These are phyloP conservation scores for Notiomystis cincta DNA, from an alignment of 2,113 vertebrate genomes.

Conservation along the genomic window DNA sequence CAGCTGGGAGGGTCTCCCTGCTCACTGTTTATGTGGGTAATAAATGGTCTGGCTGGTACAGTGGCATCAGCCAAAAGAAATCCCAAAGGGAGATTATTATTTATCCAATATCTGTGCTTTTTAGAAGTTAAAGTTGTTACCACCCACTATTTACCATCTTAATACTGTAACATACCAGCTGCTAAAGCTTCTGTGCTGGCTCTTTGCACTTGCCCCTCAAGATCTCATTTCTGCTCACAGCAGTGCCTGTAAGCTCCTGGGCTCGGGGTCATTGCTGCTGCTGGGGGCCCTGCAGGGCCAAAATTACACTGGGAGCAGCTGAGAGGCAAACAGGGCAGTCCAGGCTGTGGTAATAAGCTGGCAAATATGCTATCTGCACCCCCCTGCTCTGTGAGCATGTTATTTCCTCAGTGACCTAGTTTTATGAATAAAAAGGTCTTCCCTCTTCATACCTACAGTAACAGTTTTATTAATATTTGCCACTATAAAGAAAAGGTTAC, in stretches of 20 bases:
- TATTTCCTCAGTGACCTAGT: slow-evolving; percentile 3
- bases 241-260: rapidly evolving
- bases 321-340: neutral
- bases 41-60: neutral
- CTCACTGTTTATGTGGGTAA: neutral
- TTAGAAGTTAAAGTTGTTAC: neutral
- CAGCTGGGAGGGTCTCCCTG: neutral
- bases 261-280: rapidly evolving
- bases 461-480: slow-evolving; percentile 10
- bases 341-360: neutral
- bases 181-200: neutral
- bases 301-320: neutral
- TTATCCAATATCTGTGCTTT: neutral
- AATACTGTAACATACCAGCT: neutral
- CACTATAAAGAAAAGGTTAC: slow-evolving; percentile 17
- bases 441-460: neutral
- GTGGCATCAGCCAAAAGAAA: neutral
- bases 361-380: neutral
- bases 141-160: neutral
- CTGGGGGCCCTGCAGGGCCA: neutral
- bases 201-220: neutral
- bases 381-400: neutral
- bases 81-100: neutral
- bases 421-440: slow-evolving; percentile 5
- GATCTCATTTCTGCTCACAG: neutral